Conservation (phyloP, 2,113 vertebrate genomes). For the Laticauda colubrina region DNA sequence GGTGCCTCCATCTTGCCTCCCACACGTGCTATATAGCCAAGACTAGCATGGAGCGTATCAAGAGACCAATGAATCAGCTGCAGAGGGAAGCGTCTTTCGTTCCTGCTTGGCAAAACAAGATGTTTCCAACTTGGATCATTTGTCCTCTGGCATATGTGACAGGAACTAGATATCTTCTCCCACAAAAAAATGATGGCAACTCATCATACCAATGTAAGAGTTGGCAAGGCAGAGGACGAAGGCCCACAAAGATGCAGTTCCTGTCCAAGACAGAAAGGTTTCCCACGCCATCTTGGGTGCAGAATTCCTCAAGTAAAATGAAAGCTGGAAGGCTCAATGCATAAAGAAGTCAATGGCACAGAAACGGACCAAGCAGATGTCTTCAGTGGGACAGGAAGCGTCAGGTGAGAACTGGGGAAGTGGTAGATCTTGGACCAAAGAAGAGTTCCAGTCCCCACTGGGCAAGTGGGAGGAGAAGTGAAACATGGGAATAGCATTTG, state of each 20-base stretch:
- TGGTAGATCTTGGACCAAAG: background rate
- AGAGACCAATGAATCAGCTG: background rate
- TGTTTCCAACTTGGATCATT: background rate
- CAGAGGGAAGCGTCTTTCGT: background rate
- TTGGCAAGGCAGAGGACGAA: background rate
- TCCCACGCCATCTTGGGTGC: background rate
- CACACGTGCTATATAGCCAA: background rate
- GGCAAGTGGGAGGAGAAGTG: background rate
- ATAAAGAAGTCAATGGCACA: background rate
- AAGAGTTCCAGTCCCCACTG: background rate
- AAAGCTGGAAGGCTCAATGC: background rate
- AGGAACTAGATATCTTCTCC: background rate
- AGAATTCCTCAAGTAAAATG: background rate
- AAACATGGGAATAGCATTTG: background rate
- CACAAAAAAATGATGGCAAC: background rate
- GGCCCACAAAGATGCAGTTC: background rate
- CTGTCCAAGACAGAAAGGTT: background rate
- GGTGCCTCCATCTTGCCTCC: background rate
- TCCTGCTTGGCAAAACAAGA: background rate
- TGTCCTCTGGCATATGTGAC: background rate
- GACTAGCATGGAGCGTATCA: background rate
- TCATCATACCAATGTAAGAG: background rate
- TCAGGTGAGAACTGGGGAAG: background rate
- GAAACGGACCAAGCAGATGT: background rate
- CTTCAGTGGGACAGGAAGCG: background rate